Evolutionary conservation across 1,140 invertebrate genomes (phyloP), one percentile per base, ranked within the genome.

Genomic region (Campoletis sonorensis): DNA sequence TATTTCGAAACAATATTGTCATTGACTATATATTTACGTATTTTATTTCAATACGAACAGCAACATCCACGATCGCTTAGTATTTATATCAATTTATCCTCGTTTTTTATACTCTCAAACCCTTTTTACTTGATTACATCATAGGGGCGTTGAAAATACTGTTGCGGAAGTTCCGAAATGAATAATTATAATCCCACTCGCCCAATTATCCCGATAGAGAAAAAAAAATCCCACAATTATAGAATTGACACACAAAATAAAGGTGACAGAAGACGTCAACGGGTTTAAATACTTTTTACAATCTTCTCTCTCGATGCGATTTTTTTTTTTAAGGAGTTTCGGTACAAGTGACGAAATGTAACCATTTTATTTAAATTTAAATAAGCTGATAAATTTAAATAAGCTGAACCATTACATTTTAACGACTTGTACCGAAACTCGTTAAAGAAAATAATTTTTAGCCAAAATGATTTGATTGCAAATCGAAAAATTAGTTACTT

Each of bases 1-100:
- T 58, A 76, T 76, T 76, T 76, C 72, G 26, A 76, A 76, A 76
- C 72, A 76, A 73, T 76, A 76, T 76, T 27, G 23, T 16, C 51
- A 58, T 58, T 13, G 23, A 13, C 15, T 26, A 26, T 26, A 13
- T 51, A 26, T 51, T 1, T 58, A 10, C n/a, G n/a, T n/a, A n/a
- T n/a, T n/a, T 16, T 15, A 54, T 54, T 58, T 58, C 16, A 8
- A 23, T 58, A 58, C 18, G 13, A 2, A 40, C 51, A 18, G 16
- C 2, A 1, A 67, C 0, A 58, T 5, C 54, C 15, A 58, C 54
- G 54, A 58, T 0, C 21, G 8, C 8, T 58, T 45, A 45, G 54
- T 58, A 58, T 58, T 58, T 58, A n/a, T 23, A 58, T 58, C 21
- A 23, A n/a, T 7, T 21, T 21, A 58, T 58, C 54, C 15, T 21